phyloP scores from a whole-genome alignment of 1,140 invertebrate species.

The Caenorhabditis elegans region WBcel235 BX284603.4:4246501-4247000 shows the following conservation, averaged over 20 bases:
- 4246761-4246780: conserved; percentile 42
- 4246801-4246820: not conserved
- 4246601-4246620: too few relatives aligned
- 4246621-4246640: too few relatives aligned
- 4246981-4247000: too few relatives aligned
- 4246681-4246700: conserved; percentile 34
- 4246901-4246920: conserved; percentile 6
- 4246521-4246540: too few relatives aligned
- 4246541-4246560: too few relatives aligned
- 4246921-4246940: not conserved
- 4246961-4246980: not conserved
- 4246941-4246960: conserved; percentile 28
- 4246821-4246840: conserved; percentile 35
- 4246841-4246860: conserved; percentile 46
- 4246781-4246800: conserved; percentile 37
- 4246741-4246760: conserved; percentile 34
- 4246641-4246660: too few relatives aligned
- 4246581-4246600: too few relatives aligned
- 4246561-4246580: too few relatives aligned
- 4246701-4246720: conserved; percentile 42
- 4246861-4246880: conserved; percentile 47
- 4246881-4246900: conserved; percentile 39
- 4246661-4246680: too few relatives aligned
- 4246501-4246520: too few relatives aligned
- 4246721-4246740: conserved; percentile 33